A percentile compares a stretch with the other conserved stretches of the same genome.
Evolutionary conservation across 2,113 vertebrate genomes (phyloP).

Genomic region (Vulpes vulpes): DNA sequence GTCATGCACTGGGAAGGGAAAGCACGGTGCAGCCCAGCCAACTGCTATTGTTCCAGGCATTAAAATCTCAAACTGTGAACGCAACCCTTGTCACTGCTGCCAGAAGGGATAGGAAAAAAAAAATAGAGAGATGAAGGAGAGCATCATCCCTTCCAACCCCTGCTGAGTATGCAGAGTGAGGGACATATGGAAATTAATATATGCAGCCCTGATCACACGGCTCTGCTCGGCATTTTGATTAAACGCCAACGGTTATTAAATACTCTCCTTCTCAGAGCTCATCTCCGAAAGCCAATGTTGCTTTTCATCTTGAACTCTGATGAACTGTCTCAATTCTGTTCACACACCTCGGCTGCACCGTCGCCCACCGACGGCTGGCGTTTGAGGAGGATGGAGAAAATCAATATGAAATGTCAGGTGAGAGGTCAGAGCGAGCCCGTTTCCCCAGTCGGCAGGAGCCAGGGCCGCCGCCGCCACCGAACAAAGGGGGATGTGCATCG

Average conservation of each 20-base stretch:
- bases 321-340: constrained; percentile 83
- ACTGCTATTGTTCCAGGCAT: constrained; percentile 7
- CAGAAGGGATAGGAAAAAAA: constrained; percentile 49
- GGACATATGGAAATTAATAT: constrained; percentile 82
- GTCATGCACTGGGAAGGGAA: neutral
- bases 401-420: constrained; percentile 85
- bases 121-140: neutral
- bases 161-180: constrained; percentile 71
- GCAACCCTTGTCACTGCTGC: neutral
- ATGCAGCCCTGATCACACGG: constrained; percentile 67
- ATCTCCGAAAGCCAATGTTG: constrained; percentile 81
- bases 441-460: constrained; percentile 31
- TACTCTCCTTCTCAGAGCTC: constrained; percentile 72
- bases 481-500: constrained; percentile 67
- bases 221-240: constrained; percentile 82
- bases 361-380: constrained; percentile 58
- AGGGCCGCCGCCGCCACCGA: neutral
- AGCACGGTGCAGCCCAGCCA: neutral
- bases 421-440: constrained; percentile 81
- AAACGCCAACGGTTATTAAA: constrained; percentile 85
- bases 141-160: constrained; percentile 62
- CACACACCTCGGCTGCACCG: constrained; percentile 67
- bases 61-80: constrained; percentile 4
- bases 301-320: constrained; percentile 86
- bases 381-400: constrained; percentile 77